phyloP scores from a whole-genome alignment of 2,888 invertebrate genomes.

The Plebejus anna region DNA sequence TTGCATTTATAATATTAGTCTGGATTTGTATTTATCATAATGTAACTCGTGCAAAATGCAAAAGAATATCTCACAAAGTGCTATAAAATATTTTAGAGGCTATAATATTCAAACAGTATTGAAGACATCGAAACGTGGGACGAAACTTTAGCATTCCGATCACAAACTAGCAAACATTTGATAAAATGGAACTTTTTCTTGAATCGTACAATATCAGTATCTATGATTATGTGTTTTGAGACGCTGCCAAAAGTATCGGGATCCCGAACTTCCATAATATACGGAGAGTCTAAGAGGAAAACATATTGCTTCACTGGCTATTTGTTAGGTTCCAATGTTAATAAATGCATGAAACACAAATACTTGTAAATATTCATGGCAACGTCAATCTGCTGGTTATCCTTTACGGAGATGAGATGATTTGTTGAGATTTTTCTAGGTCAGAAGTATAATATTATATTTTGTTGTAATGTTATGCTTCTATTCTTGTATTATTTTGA shows the following conservation, averaged over 20 bases:
- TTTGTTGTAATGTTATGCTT: not conserved
- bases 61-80: not conserved
- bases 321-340: constrained; percentile 9
- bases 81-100: not conserved
- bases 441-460: not conserved
- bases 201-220: constrained; percentile 14
- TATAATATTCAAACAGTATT: not conserved
- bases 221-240: constrained; percentile 18
- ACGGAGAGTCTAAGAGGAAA: constrained; percentile 14
- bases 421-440: not conserved
- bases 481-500: too few species aligned
- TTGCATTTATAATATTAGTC: too few species aligned
- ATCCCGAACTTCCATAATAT: constrained; percentile 5
- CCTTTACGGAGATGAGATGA: not conserved
- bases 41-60: too few species aligned
- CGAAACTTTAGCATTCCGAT: constrained; percentile 3
- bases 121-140: not conserved
- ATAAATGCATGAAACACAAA: constrained; percentile 13
- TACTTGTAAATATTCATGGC: constrained; percentile 12
- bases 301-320: constrained; percentile 10
- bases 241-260: constrained; percentile 6
- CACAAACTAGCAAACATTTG: constrained; percentile 7
- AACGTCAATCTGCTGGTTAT: constrained; percentile 18
- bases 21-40: too few species aligned
- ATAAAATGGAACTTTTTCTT: constrained; percentile 16